Conservation (phyloP, 2,797 vertebrate species). For the Schizopygopsis malacanthus region DNA sequence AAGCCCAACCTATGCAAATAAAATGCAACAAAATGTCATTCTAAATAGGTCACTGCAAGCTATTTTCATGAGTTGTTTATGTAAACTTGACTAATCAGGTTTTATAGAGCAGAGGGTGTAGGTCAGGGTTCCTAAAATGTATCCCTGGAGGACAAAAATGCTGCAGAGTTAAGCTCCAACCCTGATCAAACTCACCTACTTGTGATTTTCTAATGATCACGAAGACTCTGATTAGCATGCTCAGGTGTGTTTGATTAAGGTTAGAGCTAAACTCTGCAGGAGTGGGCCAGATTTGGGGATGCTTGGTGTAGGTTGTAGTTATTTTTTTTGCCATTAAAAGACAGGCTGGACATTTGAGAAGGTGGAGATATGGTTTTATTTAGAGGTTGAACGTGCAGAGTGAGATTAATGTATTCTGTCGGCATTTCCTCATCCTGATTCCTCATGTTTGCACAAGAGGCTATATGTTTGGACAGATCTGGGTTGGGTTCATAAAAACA, state of each 20-base stretch:
- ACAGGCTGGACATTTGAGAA: not conserved
- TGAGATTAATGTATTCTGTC: slow-evolving; percentile 25
- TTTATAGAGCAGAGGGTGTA: not conserved
- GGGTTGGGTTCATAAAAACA: slow-evolving; percentile 5
- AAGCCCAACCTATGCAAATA: slow-evolving; percentile 24
- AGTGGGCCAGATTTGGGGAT: too few relatives aligned
- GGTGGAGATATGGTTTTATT: not conserved
- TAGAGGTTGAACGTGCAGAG: not conserved
- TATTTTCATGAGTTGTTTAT: slow-evolving; percentile 15
- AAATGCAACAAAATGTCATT: slow-evolving; percentile 22
- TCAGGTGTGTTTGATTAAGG: too few relatives aligned
- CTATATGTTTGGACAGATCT: slow-evolving; percentile 7
- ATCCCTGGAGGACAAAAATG: too few relatives aligned
- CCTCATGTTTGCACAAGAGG: slow-evolving; percentile 30
- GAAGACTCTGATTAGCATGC: too few relatives aligned
- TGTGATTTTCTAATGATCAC: too few relatives aligned
- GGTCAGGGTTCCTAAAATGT: not conserved
- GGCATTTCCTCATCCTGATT: not conserved
- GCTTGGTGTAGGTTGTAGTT: not conserved
- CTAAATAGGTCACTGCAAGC: slow-evolving; percentile 7
- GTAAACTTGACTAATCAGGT: slow-evolving; percentile 15
- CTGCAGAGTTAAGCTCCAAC: too few relatives aligned
- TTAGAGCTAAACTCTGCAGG: too few relatives aligned
- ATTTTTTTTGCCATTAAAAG: not conserved
- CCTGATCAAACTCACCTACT: too few relatives aligned